Conservation (phyloP, 2,888 invertebrate species). For the Heteromurus nitidus region DNA sequence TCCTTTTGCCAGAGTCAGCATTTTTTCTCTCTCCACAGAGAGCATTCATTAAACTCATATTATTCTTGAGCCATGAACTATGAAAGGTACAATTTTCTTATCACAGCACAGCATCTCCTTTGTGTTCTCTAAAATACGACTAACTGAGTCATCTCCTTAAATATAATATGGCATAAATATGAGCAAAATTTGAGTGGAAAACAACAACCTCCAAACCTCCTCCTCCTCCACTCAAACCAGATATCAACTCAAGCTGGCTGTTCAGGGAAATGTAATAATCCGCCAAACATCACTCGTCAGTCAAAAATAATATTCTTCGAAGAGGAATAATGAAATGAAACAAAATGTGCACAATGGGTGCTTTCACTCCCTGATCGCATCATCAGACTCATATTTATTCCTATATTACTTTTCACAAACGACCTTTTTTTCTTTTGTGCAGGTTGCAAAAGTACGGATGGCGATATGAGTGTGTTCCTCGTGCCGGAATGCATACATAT, state of each 20-base stretch:
- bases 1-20: neutral
- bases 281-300: neutral
- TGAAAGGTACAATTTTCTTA: neutral
- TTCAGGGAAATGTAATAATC: too few relatives aligned
- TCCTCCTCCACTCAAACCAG: neutral
- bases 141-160: neutral
- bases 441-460: too few relatives aligned
- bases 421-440: neutral
- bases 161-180: neutral
- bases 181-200: neutral
- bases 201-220: neutral
- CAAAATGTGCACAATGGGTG: too few relatives aligned
- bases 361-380: too few relatives aligned
- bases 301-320: too few relatives aligned
- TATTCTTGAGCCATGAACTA: neutral
- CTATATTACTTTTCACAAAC: neutral
- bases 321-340: too few relatives aligned
- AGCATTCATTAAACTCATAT: neutral
- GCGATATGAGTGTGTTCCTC: neutral
- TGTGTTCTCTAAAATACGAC: neutral
- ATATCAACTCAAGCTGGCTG: too few relatives aligned
- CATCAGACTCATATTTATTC: too few relatives aligned
- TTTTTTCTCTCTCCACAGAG: neutral
- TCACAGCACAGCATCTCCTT: neutral
- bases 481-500: neutral